Base-by-base conservation (phyloP, 1,140 invertebrate species). In the Philopotamus ludificatus region DNA sequence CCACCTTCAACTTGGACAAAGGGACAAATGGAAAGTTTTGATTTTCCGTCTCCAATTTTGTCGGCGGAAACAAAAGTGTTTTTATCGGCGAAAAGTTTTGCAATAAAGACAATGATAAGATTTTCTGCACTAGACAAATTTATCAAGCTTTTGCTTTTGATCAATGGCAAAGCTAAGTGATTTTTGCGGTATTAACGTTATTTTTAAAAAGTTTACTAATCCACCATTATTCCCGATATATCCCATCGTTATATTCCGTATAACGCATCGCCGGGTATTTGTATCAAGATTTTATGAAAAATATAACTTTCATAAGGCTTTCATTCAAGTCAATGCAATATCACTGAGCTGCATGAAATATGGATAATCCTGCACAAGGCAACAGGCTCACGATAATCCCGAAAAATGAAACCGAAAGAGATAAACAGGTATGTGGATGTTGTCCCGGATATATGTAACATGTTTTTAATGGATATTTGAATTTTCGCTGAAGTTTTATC, bases 341-440 rank as follows among this genome's bases (percentile, higher is more conserved):
- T 65, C 42, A 65, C 54, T 59, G 54, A 58, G 63, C 63, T 65
- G 16, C 28, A 58, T 65, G 63, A 65, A 65, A 65, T 65, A 58
- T 49, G 55, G 63, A 65, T 65, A 58, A 65, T 65, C 63, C 63
- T 50, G 54, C 9, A 22, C 54, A 57, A 58, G 63, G 54, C 44
- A 65, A 58, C 53, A 58, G 54, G 53, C 63, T 65, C 54, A 57
- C 54, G 10, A 22, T 58, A 58, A 65, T 65, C 63, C 63, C 12
- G 16, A 16, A 59, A 65, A 58, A 57, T 65, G 63, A 65, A 65
- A 49, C 63, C 53, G 62, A 64, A 64, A 44, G 57, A 53, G 39
- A 44, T 58, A 22, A 23, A 45, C 12, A 57, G 41, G 9, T 54
- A 54, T 25, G n/a, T 34, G 26, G 18, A n/a, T n/a, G n/a, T n/a